Base-by-base conservation (phyloP, 2,113 vertebrate genomes). In the Cottus gobio region DNA sequence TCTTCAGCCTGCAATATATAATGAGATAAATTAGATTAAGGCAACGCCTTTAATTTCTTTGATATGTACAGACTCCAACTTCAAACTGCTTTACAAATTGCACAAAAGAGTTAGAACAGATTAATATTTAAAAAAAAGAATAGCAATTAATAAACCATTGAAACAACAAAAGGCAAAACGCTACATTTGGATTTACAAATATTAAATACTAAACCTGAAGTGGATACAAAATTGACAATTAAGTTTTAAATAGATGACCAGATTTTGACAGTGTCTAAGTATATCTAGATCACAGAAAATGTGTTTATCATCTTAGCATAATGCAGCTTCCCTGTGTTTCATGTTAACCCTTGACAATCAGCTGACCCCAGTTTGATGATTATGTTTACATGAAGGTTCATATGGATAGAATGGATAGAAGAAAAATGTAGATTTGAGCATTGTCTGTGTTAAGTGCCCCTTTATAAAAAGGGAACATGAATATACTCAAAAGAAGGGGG, bases 1-100 rank as follows among this genome's bases (percentile, higher is more conserved):
- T 85, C 77, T 64, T 54, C 0, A 22, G 79, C 83, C 91, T 93
- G 85, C 2, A 69, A 79, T 26, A 13, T 26, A 64, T 4, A 54
- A 39, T 42, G 5, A n/a, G n/a, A n/a, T n/a, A n/a, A n/a, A n/a
- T 42, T 3, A 30, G 31, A n/a, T 36, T 18, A 28, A 18, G 10
- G 8, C 5, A 31, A n/a, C 5, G 4, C n/a, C n/a, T n/a, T n/a
- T 3, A 36, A n/a, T 52, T 18, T 30, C 7, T 39, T 28, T 26
- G 13, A 31, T 8, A 30, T n/a, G 1, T 1, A 31, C 5, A 24
- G 20, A 63, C 36, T 63, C 13, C 4, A 39, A 37, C 5, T 46
- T 46, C 50, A 24, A 54, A 24, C 50, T 54, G 50, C 22, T 24
- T 54, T 54, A 54, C 22, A 24, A 54, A 7, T 54, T 42, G 6